phyloP scores from a whole-genome alignment of 2,888 invertebrate genomes.

The Sinhomidia bicolor region DNA sequence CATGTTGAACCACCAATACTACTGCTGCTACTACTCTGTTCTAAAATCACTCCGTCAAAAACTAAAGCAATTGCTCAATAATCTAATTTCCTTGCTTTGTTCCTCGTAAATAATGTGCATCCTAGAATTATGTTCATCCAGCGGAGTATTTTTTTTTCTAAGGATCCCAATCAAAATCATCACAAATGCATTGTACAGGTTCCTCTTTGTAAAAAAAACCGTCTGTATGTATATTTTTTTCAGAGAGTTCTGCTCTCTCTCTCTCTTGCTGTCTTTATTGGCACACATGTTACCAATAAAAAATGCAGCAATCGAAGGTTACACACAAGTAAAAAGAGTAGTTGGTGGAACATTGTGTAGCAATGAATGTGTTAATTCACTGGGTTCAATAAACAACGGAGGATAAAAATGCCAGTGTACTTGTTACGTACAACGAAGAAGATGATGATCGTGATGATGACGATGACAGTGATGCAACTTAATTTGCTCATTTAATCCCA shows the following conservation, averaged over 20 bases:
- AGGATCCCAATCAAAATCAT: background rate
- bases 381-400: slow-evolving; percentile 64
- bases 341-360: background rate
- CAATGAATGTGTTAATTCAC: background rate
- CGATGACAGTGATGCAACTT: background rate
- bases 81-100: background rate
- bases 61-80: slow-evolving; percentile 8
- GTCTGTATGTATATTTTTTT: background rate
- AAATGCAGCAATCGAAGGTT: slow-evolving; percentile 11
- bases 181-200: background rate
- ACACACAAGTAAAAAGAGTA: background rate
- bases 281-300: slow-evolving; percentile 4
- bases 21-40: background rate
- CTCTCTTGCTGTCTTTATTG: no score
- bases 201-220: background rate
- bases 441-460: background rate
- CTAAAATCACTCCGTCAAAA: slow-evolving; percentile 21
- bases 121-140: background rate
- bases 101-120: background rate
- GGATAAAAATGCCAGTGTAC: background rate
- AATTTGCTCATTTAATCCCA: background rate
- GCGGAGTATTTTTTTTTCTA: background rate
- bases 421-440: background rate
- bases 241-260: slow-evolving; percentile 25
- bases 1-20: background rate